Evolutionary conservation across 2,888 invertebrate genomes (phyloP).

Genomic region (Heliconius charithonia): DNA sequence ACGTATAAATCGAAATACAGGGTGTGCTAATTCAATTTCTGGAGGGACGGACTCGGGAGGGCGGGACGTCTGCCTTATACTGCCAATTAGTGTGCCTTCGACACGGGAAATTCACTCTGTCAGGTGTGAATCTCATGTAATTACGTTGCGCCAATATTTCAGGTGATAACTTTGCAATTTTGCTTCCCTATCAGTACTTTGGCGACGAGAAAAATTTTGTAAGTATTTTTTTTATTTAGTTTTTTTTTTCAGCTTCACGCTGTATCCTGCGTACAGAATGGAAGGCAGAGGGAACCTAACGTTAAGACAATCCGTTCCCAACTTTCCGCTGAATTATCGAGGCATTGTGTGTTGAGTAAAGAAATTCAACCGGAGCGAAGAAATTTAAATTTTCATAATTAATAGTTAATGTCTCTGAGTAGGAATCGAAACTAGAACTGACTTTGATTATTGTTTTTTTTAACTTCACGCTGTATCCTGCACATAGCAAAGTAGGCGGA

Average conservation of each 20-base stretch:
- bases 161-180: slow-evolving; percentile 48
- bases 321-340: too few species aligned
- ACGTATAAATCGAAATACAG: slow-evolving; percentile 79
- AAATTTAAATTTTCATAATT: too few species aligned
- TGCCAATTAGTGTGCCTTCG: slow-evolving; percentile 52
- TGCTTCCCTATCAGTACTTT: slow-evolving; percentile 15
- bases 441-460: too few species aligned
- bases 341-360: too few species aligned
- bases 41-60: slow-evolving; percentile 67
- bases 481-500: too few species aligned
- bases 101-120: slow-evolving; percentile 53
- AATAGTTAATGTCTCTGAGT: too few species aligned
- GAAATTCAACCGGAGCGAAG: too few species aligned
- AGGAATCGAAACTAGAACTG: too few species aligned
- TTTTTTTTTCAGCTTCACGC: neutral
- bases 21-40: slow-evolving; percentile 74
- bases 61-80: slow-evolving; percentile 53
- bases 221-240: neutral
- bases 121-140: slow-evolving; percentile 49
- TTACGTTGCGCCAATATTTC: slow-evolving; percentile 46
- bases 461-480: too few species aligned
- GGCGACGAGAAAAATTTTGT: neutral
- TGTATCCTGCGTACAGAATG: too few species aligned
- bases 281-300: too few species aligned
- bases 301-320: too few species aligned